phyloP scores from a whole-genome alignment of 2,113 vertebrate species.

The Chaetura pelagica region DNA sequence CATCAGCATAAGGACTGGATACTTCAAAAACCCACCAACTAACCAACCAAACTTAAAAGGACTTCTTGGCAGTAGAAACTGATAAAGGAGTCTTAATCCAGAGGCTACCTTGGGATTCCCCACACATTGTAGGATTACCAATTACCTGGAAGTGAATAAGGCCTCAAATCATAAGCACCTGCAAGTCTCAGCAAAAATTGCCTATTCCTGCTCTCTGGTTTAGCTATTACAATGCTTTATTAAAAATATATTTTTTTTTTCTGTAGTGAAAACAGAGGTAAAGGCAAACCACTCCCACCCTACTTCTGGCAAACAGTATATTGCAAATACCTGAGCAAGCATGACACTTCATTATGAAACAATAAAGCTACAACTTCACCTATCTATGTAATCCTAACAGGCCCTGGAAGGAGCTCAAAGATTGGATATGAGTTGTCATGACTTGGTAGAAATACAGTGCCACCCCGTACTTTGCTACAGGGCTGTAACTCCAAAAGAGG shows the following conservation, averaged over 20 bases:
- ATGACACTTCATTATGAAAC: background rate
- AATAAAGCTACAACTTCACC: background rate
- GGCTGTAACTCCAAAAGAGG: background rate
- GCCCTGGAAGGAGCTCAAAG: background rate
- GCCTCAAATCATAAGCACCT: background rate
- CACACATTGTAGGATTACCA: background rate
- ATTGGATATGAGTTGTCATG: background rate
- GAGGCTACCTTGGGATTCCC: background rate
- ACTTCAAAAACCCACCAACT: background rate
- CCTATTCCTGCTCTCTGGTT: background rate
- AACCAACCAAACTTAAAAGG: background rate
- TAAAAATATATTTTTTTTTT: background rate
- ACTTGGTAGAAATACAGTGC: accelerated
- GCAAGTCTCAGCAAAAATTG: background rate
- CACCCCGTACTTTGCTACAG: background rate
- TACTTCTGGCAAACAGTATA: background rate
- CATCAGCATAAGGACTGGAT: background rate
- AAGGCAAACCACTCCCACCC: background rate
- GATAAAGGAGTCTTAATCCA: background rate
- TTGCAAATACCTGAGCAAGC: background rate
- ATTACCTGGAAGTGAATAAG: background rate
- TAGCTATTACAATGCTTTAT: background rate
- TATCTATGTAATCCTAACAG: background rate
- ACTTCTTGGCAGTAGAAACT: background rate
- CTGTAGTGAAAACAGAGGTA: background rate